phyloP scores from a whole-genome alignment of 2,888 invertebrate genomes.

The Exocentrus adspersus region DNA sequence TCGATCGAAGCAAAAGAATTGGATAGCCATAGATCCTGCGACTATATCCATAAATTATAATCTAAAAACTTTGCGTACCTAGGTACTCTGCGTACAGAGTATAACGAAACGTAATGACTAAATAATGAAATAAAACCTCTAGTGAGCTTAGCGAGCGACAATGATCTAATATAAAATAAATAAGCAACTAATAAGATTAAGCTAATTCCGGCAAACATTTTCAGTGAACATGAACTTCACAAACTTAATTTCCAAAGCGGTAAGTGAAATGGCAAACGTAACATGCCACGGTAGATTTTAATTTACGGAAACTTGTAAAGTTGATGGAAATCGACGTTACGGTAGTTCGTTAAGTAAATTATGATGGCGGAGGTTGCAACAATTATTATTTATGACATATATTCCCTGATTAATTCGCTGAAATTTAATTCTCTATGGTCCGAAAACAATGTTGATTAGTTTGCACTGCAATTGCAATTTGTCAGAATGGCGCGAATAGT shows the following conservation, averaged over 20 bases:
- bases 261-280: slow-evolving; percentile 3
- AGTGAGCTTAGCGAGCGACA: neutral
- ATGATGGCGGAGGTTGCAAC: slow-evolving; percentile 17
- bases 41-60: no score
- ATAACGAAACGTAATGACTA: no score
- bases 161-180: slow-evolving; percentile 10
- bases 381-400: slow-evolving; percentile 18
- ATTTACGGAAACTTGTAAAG: slow-evolving; percentile 18
- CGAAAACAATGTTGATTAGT: neutral
- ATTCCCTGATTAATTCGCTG: slow-evolving; percentile 17
- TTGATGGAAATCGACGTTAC: slow-evolving; percentile 18
- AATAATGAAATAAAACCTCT: no score
- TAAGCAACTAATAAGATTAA: slow-evolving; percentile 13
- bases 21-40: no score
- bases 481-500: neutral
- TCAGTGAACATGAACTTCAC: slow-evolving; percentile 13
- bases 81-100: no score
- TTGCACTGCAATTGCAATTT: slow-evolving; percentile 8
- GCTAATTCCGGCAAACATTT: slow-evolving; percentile 22
- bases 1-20: no score
- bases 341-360: slow-evolving; percentile 23
- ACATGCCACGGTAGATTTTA: slow-evolving; percentile 12
- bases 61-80: no score
- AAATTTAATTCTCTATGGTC: slow-evolving; percentile 7
- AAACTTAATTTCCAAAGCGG: slow-evolving; percentile 11